Conservation (phyloP, 2,888 invertebrate species). For the Beris morrisii region DNA sequence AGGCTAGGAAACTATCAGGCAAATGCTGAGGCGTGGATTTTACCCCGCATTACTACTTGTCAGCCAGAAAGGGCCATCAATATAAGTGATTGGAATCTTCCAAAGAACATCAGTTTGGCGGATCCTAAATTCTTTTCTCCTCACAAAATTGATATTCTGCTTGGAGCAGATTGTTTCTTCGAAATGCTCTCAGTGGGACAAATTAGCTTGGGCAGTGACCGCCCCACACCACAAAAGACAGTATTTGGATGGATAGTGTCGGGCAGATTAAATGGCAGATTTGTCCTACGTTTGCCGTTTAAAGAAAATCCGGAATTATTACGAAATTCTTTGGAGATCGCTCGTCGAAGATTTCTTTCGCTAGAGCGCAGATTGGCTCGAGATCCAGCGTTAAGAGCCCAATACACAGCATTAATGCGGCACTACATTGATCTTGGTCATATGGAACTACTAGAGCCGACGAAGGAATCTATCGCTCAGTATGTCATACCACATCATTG, state of each 20-base stretch:
- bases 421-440: too few species aligned
- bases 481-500: slow-evolving; percentile 36
- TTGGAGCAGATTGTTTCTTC: neutral
- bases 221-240: neutral
- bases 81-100: too few species aligned
- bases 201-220: slow-evolving; percentile 5
- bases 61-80: too few species aligned
- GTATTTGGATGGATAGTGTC: slow-evolving; percentile 11
- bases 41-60: too few species aligned
- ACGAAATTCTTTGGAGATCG: slow-evolving; percentile 23
- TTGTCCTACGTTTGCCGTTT: slow-evolving; percentile 16
- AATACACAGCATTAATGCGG: slow-evolving; percentile 24
- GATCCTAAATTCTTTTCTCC: too few species aligned
- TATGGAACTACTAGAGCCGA: too few species aligned
- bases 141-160: too few species aligned
- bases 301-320: slow-evolving; percentile 4
- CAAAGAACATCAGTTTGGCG: too few species aligned
- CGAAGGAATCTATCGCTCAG: neutral
- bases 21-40: too few species aligned
- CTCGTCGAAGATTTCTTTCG: neutral
- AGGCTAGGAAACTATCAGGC: too few species aligned
- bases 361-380: neutral
- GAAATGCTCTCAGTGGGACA: slow-evolving; percentile 1
- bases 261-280: slow-evolving; percentile 7
- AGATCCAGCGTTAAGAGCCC: neutral